These are phyloP conservation scores for Acrossocheilus wenchowensis DNA, from an alignment of 2,797 vertebrate genomes.

Conservation along the genomic window DNA sequence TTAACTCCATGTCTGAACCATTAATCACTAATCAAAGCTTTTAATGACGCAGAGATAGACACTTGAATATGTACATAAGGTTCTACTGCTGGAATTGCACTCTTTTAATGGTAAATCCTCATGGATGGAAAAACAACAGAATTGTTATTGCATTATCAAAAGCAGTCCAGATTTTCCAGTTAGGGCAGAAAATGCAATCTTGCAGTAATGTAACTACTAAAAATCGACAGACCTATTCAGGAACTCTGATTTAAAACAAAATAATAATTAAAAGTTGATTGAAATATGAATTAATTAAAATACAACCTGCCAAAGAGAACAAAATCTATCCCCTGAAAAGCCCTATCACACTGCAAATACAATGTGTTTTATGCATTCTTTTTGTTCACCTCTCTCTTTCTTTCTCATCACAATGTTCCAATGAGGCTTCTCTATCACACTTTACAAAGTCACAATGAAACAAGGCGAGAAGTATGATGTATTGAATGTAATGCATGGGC, in stretches of 20 bases:
- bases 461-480: conserved; percentile 18
- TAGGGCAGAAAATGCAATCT: not conserved
- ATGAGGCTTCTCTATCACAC: not conserved
- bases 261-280: conserved; percentile 20
- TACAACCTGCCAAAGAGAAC: conserved; percentile 27
- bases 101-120: conserved; percentile 12
- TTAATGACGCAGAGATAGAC: conserved; percentile 31
- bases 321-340: conserved; percentile 21
- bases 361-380: not conserved
- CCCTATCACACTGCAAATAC: conserved; percentile 28
- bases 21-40: conserved; percentile 56
- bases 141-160: conserved; percentile 36
- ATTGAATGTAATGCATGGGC: not conserved
- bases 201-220: not conserved
- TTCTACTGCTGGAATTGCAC: conserved; percentile 7
- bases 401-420: conserved; percentile 8
- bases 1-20: conserved; percentile 44
- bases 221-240: not conserved
- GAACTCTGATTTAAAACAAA: not conserved
- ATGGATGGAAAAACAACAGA: not conserved
- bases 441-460: conserved; percentile 30
- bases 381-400: not conserved
- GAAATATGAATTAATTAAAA: conserved; percentile 37
- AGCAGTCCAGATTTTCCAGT: not conserved
- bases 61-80: conserved; percentile 23